Evolutionary conservation across 2,888 invertebrate genomes (phyloP).

Genomic region (Tridacna gigas): DNA sequence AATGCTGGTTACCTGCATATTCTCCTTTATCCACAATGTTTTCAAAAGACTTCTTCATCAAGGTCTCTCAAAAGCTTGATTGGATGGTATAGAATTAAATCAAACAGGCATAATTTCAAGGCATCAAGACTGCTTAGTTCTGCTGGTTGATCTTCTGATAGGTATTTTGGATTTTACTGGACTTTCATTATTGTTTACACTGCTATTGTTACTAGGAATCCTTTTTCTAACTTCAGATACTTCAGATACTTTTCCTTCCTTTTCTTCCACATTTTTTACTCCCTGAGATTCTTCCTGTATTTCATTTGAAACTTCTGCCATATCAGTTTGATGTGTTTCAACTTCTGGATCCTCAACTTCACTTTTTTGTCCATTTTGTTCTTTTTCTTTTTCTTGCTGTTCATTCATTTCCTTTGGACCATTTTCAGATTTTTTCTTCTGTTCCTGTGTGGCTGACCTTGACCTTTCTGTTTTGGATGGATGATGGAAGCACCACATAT

Average conservation of each 20-base stretch:
- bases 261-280: background rate
- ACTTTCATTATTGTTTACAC: constrained; percentile 54
- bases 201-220: constrained; percentile 31
- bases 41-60: too few species aligned
- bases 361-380: background rate
- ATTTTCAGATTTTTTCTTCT: constrained; percentile 4
- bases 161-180: constrained; percentile 57
- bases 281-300: background rate
- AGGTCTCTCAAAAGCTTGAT: too few species aligned
- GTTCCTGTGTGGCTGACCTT: background rate
- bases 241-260: background rate
- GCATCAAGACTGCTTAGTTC: constrained; percentile 23
- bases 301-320: background rate
- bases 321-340: background rate
- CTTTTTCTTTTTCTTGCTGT: background rate
- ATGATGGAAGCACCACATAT: constrained; percentile 59
- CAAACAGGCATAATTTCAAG: background rate
- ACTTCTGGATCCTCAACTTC: background rate
- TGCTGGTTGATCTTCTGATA: constrained; percentile 12
- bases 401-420: constrained; percentile 6
- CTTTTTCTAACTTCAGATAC: constrained; percentile 32
- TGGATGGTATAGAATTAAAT: too few species aligned
- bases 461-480: constrained; percentile 16
- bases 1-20: too few species aligned
- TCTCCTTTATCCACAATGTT: too few species aligned